Evolutionary conservation across 2,888 invertebrate species (phyloP).

Genomic region (Drosophila kanekoi): DNA sequence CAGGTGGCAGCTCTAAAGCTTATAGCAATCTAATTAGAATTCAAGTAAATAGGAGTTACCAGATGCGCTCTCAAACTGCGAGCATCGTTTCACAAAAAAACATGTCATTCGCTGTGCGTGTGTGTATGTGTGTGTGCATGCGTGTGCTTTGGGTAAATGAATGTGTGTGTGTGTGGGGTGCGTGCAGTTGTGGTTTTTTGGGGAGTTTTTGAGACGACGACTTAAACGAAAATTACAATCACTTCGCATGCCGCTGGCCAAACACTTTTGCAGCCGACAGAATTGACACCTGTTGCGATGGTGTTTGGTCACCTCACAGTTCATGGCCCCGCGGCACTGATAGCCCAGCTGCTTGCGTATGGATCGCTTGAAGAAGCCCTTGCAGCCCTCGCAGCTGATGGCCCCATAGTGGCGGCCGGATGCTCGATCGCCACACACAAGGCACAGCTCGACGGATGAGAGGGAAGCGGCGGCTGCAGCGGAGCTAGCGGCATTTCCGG

Average conservation of each 20-base stretch:
- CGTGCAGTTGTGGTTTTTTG: constrained; percentile 29
- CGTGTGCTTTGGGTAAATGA: constrained; percentile 17
- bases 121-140: constrained; percentile 6
- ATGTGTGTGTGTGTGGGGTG: constrained; percentile 13
- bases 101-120: constrained; percentile 17
- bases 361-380: constrained; percentile 98
- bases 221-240: constrained; percentile 92
- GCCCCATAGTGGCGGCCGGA: constrained; percentile 98
- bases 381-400: constrained; percentile 96
- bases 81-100: constrained; percentile 2
- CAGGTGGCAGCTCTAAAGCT: constrained; percentile 22
- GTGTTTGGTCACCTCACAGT: constrained; percentile 99
- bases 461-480: constrained; percentile 56
- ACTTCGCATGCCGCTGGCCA: constrained; percentile 99
- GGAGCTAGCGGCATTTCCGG: constrained; percentile 60
- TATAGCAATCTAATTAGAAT: constrained; percentile 1
- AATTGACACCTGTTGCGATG: constrained; percentile 99
- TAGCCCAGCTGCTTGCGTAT: constrained; percentile 99
- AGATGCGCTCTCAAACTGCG: not conserved
- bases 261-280: constrained; percentile 98
- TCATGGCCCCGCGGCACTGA: constrained; percentile 97
- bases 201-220: constrained; percentile 79
- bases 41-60: not conserved
- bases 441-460: constrained; percentile 90
- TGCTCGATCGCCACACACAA: constrained; percentile 98